A percentile compares a stretch with the other conserved stretches of the same genome.
phyloP scores from a whole-genome alignment of 2,113 vertebrate species.

The Ramphastos sulfuratus region DNA sequence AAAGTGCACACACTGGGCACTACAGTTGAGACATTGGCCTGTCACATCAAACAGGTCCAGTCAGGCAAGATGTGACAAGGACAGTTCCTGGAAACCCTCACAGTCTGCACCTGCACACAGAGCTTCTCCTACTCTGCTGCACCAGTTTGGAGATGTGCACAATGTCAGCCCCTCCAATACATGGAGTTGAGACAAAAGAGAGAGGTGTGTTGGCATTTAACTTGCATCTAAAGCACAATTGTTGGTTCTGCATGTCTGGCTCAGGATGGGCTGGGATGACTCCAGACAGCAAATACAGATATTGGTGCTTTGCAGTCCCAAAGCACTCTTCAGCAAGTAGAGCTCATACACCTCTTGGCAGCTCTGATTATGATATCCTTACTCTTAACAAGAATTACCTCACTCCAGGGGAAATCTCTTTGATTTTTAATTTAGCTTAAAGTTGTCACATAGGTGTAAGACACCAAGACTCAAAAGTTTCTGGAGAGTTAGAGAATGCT shows the following conservation, averaged over 20 bases:
- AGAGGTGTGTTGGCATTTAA: background rate
- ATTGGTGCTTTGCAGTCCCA: background rate
- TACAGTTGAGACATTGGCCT: background rate
- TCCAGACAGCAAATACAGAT: background rate
- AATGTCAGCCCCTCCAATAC: background rate
- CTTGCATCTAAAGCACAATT: background rate
- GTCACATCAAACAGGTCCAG: conserved; percentile 30
- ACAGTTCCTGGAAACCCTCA: background rate
- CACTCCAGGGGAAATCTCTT: conserved; percentile 38
- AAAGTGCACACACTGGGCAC: background rate
- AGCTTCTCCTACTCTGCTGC: background rate
- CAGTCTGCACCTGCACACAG: background rate
- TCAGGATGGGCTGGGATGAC: background rate
- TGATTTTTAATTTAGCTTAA: conserved; percentile 53
- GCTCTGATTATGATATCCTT: conserved; percentile 37
- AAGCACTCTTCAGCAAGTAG: conserved; percentile 1
- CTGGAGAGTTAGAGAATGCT: conserved; percentile 20
- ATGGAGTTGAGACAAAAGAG: background rate
- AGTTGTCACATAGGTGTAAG: conserved; percentile 49
- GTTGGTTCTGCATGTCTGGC: background rate
- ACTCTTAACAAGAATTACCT: conserved; percentile 6
- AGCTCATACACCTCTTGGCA: conserved; percentile 39
- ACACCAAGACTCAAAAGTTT: conserved; percentile 39
- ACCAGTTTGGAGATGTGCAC: background rate
- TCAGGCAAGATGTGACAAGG: conserved; percentile 8